Percentiles rank a stretch among this genome's conserved stretches.
These are phyloP conservation scores for Neopelma chrysocephalum DNA, from an alignment of 2,797 vertebrate genomes.

Conservation along the genomic window DNA sequence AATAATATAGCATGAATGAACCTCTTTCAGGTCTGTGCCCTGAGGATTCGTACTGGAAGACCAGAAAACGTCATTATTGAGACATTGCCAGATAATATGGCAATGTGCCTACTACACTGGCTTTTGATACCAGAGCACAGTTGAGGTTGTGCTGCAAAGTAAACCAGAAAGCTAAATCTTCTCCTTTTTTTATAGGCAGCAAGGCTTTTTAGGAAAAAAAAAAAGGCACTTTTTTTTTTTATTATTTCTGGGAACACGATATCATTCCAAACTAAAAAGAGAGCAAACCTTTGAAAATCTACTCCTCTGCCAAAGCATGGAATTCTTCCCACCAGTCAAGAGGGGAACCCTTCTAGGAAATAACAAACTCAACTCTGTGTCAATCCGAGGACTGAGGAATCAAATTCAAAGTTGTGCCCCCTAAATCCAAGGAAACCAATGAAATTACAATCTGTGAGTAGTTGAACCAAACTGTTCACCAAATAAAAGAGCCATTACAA, in stretches of 20 bases:
- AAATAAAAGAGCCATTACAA: not conserved
- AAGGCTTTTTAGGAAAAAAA: not conserved
- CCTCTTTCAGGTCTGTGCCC: not conserved
- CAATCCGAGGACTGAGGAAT: not conserved
- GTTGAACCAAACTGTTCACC: not conserved
- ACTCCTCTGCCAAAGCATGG: not conserved
- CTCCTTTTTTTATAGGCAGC: not conserved
- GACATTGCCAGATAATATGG: not conserved
- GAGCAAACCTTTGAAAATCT: not conserved
- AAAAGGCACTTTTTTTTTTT: too few species aligned
- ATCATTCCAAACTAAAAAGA: not conserved
- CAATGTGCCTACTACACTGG: not conserved
- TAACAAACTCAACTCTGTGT: not conserved
- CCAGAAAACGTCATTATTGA: not conserved
- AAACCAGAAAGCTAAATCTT: not conserved
- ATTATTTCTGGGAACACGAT: not conserved
- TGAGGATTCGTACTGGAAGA: not conserved
- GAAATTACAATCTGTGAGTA: not conserved
- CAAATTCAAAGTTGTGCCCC: not conserved
- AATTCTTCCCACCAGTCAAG: not conserved
- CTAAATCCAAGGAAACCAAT: not conserved
- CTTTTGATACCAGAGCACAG: not conserved
- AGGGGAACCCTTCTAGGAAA: not conserved
- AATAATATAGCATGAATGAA: not conserved
- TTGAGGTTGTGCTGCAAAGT: not conserved